Conservation (phyloP, 2,113 vertebrate genomes). For the Alligator sinensis region DNA sequence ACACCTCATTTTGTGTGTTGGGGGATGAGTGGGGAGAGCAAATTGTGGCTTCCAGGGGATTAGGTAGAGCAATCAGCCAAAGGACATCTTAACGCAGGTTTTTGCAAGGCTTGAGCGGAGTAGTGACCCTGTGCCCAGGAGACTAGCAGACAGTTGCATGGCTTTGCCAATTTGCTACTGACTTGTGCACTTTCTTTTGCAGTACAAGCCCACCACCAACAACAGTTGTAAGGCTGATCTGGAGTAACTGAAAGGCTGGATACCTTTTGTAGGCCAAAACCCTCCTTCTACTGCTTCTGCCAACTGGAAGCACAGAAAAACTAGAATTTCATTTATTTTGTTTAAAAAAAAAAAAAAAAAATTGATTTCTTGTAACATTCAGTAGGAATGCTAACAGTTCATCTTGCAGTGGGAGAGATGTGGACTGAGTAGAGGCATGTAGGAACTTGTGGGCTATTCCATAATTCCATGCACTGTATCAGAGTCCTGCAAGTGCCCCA, state of each 20-base stretch:
- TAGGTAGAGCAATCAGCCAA: background rate
- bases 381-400: conserved; percentile 95
- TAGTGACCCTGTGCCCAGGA: conserved; percentile 73
- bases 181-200: conserved; percentile 78
- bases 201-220: conserved; percentile 99
- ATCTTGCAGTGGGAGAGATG: conserved; percentile 89
- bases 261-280: conserved; percentile 82
- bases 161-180: conserved; percentile 78
- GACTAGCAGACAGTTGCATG: conserved; percentile 73
- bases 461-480: conserved; percentile 82
- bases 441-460: conserved; percentile 82
- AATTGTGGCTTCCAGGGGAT: conserved; percentile 33
- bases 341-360: conserved; percentile 77
- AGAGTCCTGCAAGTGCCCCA: conserved; percentile 82
- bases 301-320: conserved; percentile 87
- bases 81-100: conserved; percentile 57
- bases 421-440: conserved; percentile 84
- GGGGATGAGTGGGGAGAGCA: conserved; percentile 51
- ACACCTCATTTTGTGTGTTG: conserved; percentile 25
- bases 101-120: conserved; percentile 43
- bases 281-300: conserved; percentile 84
- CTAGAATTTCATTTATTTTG: conserved; percentile 86
- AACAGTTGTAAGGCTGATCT: conserved; percentile 94
- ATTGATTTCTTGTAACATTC: conserved; percentile 88
- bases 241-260: conserved; percentile 89